Evolutionary conservation across 2,888 invertebrate genomes (phyloP).

Genomic region (Volucella inanis): DNA sequence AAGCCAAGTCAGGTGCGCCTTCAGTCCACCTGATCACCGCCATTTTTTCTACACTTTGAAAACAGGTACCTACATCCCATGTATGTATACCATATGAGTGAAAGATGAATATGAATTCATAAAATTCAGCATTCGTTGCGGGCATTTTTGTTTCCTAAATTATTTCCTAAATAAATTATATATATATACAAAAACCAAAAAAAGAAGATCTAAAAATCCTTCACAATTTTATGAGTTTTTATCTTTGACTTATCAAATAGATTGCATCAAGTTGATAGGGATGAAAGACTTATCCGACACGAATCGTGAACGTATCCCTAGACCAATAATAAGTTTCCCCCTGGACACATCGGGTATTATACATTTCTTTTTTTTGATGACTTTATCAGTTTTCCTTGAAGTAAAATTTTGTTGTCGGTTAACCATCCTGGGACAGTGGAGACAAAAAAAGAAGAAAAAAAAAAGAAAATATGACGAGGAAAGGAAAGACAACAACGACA

Average conservation of each 20-base stretch:
- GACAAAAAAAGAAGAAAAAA: conserved; percentile 25
- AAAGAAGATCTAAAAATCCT: conserved; percentile 30
- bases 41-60: conserved; percentile 43
- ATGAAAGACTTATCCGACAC: conserved; percentile 71
- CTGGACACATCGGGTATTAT: conserved; percentile 50
- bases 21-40: conserved; percentile 59
- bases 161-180: conserved; percentile 22
- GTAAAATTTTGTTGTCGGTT: conserved; percentile 5
- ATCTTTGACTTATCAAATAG: conserved; percentile 71
- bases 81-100: conserved; percentile 13
- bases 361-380: conserved; percentile 60
- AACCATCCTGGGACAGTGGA: not conserved
- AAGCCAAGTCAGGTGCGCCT: conserved; percentile 61
- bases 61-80: not conserved
- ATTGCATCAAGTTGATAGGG: conserved; percentile 74
- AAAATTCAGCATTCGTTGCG: conserved; percentile 34
- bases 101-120: conserved; percentile 31
- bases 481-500: conserved; percentile 37
- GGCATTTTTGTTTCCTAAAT: conserved; percentile 48
- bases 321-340: conserved; percentile 64
- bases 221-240: conserved; percentile 65
- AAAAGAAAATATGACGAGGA: conserved; percentile 45
- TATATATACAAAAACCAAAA: not conserved
- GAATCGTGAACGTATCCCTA: conserved; percentile 50
- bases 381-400: conserved; percentile 72